These are phyloP conservation scores for Dryobates pubescens DNA, from an alignment of 2,797 vertebrate species.

Conservation along the genomic window DNA sequence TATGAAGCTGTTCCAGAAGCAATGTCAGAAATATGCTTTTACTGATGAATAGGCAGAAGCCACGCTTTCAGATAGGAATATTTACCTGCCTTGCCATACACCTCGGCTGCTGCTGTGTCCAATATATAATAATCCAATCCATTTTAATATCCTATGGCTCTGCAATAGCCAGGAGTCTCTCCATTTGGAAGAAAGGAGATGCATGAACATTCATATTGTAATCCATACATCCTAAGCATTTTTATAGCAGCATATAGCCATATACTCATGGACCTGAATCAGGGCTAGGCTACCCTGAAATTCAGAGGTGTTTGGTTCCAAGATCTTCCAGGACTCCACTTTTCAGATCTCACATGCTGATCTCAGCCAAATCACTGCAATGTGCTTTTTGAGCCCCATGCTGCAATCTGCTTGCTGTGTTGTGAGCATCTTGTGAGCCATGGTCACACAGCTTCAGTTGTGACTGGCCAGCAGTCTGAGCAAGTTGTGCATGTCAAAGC, in stretches of 20 bases:
- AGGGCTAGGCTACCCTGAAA: background rate
- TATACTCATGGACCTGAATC: background rate
- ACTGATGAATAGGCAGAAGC: constrained; percentile 37
- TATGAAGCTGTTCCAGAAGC: constrained; percentile 38
- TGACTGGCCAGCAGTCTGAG: background rate
- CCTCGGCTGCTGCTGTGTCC: constrained; percentile 28
- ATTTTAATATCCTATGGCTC: constrained; percentile 14
- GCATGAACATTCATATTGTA: constrained; percentile 10
- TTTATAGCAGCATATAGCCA: background rate
- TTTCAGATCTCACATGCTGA: background rate
- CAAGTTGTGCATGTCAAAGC: background rate
- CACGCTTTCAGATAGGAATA: background rate
- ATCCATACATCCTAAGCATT: background rate
- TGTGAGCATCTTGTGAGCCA: background rate
- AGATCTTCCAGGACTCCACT: background rate
- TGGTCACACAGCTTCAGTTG: background rate
- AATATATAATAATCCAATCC: constrained; percentile 32
- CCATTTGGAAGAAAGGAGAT: background rate
- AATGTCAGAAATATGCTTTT: constrained; percentile 15
- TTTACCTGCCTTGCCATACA: constrained; percentile 43
- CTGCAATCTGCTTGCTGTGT: background rate
- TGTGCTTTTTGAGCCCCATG: accelerated
- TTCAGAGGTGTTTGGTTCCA: background rate
- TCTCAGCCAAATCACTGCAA: background rate
- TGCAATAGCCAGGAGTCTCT: background rate